phyloP scores from a whole-genome alignment of 2,113 vertebrate genomes.

The Gallinago paraguaiae region DNA sequence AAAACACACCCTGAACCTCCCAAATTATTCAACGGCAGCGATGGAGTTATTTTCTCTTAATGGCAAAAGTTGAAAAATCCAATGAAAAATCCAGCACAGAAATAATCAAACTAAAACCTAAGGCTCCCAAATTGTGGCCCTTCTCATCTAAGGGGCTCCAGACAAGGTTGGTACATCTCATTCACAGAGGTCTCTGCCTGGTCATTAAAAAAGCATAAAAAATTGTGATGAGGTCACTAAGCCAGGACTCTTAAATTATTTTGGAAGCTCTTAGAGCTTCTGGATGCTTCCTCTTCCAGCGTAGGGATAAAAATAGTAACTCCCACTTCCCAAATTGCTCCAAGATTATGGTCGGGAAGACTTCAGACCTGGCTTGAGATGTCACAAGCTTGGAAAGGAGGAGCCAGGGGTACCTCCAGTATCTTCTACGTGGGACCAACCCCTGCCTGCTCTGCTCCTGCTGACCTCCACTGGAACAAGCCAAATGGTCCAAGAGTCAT shows the following conservation, averaged over 20 bases:
- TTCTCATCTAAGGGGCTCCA: neutral
- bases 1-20: neutral
- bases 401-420: neutral
- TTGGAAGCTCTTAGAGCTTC: neutral
- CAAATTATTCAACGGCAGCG: neutral
- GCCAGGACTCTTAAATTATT: accelerated
- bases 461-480: accelerated
- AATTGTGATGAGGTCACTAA: neutral
- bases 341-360: neutral
- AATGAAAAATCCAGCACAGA: neutral
- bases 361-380: neutral
- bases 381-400: too few relatives aligned
- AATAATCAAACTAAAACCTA: accelerated
- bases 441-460: accelerated
- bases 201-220: neutral
- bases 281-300: neutral
- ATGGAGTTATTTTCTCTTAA: neutral
- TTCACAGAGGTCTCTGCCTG: neutral
- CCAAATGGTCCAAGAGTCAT: too few relatives aligned
- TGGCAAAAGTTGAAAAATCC: neutral
- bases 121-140: accelerated
- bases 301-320: neutral
- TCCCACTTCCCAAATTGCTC: neutral
- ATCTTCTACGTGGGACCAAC: accelerated
- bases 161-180: accelerated